Evolutionary conservation across 2,113 vertebrate genomes (phyloP), one percentile per base, ranked within the genome.

Genomic region (Spea bombifrons): DNA sequence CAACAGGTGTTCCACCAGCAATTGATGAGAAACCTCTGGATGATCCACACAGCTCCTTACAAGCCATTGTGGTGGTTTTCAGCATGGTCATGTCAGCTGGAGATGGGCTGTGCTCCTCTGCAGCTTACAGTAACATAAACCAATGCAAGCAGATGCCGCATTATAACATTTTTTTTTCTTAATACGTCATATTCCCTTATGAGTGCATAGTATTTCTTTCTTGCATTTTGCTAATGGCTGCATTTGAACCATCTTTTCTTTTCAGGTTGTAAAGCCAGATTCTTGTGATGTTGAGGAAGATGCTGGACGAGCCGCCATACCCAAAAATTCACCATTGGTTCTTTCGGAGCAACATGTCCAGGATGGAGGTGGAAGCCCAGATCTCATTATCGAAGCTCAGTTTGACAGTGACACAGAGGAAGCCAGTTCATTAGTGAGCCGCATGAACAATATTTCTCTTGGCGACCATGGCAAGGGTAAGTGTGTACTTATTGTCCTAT

Each of bases 211-310:
- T 30, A 30, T 30, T 30, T 30, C 30, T 30, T 30, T 30, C 30
- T 30, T 30, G 30, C 30, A 30, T 30, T 30, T 30, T 30, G 1
- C 30, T 30, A 30, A 30, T 3, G 6, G 50, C 50, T 1, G 1
- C 50, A 52, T 52, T 52, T 52, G 9, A 52, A 10, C 50, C 6
- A 6, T 59, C 8, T 59, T 13, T 59, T 59, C 4, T 59, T 59
- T 89, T 65, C 82, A 98, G 97, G 92, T 94, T 76, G 89, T 94
- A 86, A 94, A 90, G 83, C 89, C 92, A 43, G 96, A 93, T 76
- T 87, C 78, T 63, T 82, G 75, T 80, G 90, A 96, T 66, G 90
- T 71, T 83, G 94, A n/a, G n/a, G n/a, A 94, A 79, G 90, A 70
- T 82, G 94, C 86, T 44, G 64, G 94, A 79, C 85, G 91, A 63